Evolutionary conservation across 2,113 vertebrate species (phyloP).

Genomic region (Merops nubicus): DNA sequence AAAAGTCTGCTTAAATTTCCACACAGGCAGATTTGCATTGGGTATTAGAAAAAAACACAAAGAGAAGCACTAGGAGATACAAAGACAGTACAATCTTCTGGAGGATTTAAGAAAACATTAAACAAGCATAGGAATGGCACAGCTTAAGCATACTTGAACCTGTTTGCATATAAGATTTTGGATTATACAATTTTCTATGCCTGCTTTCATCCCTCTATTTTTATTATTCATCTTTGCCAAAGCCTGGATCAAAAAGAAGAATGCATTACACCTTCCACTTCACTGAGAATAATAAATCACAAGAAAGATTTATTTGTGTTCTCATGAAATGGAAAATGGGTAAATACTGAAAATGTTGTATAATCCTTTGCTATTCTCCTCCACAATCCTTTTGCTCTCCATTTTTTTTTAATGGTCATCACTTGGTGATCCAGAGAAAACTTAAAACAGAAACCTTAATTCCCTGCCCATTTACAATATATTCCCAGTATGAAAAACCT

Average conservation of each 20-base stretch:
- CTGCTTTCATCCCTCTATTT: background rate
- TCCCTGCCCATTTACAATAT: background rate
- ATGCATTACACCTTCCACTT: background rate
- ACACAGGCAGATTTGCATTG: background rate
- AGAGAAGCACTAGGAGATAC: background rate
- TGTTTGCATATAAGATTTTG: background rate
- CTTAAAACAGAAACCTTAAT: background rate
- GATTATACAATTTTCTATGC: background rate
- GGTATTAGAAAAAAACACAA: background rate
- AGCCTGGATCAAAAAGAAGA: background rate
- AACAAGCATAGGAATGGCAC: background rate
- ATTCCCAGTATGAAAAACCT: background rate
- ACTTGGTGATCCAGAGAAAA: background rate
- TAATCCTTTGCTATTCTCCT: background rate
- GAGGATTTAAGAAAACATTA: background rate
- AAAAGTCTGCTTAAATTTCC: background rate
- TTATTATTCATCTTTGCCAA: background rate
- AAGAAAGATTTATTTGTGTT: background rate
- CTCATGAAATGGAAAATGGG: background rate
- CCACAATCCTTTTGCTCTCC: background rate
- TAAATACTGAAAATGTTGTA: background rate
- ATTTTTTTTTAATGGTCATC: background rate
- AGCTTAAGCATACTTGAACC: background rate
- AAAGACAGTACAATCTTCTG: background rate
- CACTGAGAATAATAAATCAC: background rate